Evolutionary conservation across 2,113 vertebrate species (phyloP).

Genomic region (Phalacrocorax pelagicus): DNA sequence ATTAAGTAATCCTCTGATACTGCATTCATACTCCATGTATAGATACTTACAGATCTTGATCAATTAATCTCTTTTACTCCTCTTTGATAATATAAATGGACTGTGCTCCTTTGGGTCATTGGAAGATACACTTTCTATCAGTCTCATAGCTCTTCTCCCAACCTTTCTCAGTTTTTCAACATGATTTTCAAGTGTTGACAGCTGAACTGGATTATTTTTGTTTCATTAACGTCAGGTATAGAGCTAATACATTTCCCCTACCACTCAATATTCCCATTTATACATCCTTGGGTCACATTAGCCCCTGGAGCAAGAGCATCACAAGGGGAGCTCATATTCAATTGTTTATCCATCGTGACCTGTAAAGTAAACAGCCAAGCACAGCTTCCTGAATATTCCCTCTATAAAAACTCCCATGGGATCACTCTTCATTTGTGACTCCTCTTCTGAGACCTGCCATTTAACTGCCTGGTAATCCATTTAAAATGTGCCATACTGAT

Average conservation of each 20-base stretch:
- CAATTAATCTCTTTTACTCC: background rate
- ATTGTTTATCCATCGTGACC: background rate
- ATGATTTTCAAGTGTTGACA: background rate
- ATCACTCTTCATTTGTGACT: conserved; percentile 22
- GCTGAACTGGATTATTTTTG: background rate
- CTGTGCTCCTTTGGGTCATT: background rate
- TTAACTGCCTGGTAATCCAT: conserved; percentile 32
- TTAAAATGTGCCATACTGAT: conserved; percentile 37
- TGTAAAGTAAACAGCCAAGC: conserved; percentile 24
- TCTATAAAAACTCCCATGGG: background rate
- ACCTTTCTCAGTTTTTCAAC: background rate
- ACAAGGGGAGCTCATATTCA: background rate
- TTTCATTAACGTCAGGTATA: background rate
- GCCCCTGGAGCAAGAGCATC: background rate
- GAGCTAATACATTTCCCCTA: background rate
- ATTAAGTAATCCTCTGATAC: background rate
- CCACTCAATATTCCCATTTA: conserved; percentile 4
- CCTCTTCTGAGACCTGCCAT: conserved; percentile 7
- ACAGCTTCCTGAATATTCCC: conserved; percentile 13
- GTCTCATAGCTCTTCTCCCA: background rate
- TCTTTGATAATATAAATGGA: background rate
- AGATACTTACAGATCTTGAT: background rate
- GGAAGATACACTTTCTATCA: background rate
- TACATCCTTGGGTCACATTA: background rate
- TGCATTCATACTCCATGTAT: background rate